Evolutionary conservation across 2,113 vertebrate species (phyloP), one percentile per base, ranked within the genome.

Genomic region (Petrocephalus microphthalmus): DNA sequence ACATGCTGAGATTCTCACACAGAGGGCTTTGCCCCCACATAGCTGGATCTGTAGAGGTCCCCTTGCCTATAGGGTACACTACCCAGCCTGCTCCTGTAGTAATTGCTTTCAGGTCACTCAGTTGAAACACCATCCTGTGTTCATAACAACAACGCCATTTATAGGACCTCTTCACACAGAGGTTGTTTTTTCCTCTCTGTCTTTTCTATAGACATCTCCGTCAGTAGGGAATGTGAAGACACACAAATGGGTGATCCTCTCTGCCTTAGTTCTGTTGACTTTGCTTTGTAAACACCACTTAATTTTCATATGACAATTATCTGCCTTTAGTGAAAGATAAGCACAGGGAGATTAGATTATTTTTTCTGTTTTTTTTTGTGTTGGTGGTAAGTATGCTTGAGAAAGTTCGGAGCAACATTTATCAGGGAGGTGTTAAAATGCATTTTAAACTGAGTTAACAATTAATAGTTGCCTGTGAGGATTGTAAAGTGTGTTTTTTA

Each of bases 131-230:
- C 74, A 4, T 47, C 17, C 52, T 87, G 29, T 64, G 19, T 47
- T 47, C 71, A 49, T 15, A 7, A 67, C 45, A 13, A 89, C 25
- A 49, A 89, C 45, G 3, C 5, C 78, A 89, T 89, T 86, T 91
- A 87, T 90, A 90, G 71, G 92, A 90, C 88, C 91, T 89, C 92
- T 92, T 81, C 90, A 83, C 90, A 87, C 90, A 90, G 42, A 37
- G 25, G 42, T 82, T 84, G 45, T 87, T 10, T 13, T 47, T 22
- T 49, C 20, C 81, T 83, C 37, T 7, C 42, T 83, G 81, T 49
- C 19, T 83, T 89, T 53, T 78, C 33, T 78, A 78, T 42, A 78
- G 33, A 42, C 33, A 78, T 42, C 71, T 42, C 17, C 15, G 90
- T 86, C 81, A 87, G 29, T 5, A 87, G 90, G 91, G 93, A 92